Conservation (phyloP, 2,797 vertebrate genomes). For the Florisuga fusca region DNA sequence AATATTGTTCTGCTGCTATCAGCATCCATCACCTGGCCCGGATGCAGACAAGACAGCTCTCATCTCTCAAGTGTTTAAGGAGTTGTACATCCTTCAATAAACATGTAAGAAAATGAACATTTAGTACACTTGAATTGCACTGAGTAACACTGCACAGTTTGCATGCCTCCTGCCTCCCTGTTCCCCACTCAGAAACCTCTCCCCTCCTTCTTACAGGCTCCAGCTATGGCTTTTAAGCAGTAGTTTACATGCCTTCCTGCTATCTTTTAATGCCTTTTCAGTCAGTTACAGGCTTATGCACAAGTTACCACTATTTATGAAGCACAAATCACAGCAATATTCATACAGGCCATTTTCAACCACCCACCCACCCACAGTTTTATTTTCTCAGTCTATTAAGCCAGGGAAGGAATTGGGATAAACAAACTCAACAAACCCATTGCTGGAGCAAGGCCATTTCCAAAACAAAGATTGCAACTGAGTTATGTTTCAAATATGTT, state of each 20-base stretch:
- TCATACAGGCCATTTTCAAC: conserved; percentile 30
- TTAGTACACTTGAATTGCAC: accelerated
- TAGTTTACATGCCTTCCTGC: neutral
- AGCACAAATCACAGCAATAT: conserved; percentile 26
- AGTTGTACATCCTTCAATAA: neutral
- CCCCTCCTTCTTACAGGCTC: neutral
- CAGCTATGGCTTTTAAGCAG: neutral
- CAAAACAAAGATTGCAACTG: conserved; percentile 66
- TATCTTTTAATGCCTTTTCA: conserved; percentile 2
- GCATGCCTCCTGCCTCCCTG: neutral
- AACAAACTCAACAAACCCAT: conserved; percentile 49
- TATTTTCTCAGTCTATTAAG: conserved; percentile 58
- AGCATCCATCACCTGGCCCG: neutral
- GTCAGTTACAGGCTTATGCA: conserved; percentile 21
- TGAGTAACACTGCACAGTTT: neutral
- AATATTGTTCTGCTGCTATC: neutral
- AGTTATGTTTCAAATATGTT: conserved; percentile 61
- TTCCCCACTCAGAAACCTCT: neutral
- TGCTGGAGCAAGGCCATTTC: conserved; percentile 3
- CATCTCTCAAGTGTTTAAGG: neutral
- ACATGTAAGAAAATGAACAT: neutral
- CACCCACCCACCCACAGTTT: conserved; percentile 19
- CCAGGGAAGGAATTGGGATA: conserved; percentile 28
- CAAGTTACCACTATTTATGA: conserved; percentile 4
- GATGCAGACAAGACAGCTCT: neutral